Percentiles rank a stretch among this genome's conserved stretches.
These are phyloP conservation scores for Brachyalestes nurse DNA, from an alignment of 2,797 vertebrate genomes.

Conservation along the genomic window DNA sequence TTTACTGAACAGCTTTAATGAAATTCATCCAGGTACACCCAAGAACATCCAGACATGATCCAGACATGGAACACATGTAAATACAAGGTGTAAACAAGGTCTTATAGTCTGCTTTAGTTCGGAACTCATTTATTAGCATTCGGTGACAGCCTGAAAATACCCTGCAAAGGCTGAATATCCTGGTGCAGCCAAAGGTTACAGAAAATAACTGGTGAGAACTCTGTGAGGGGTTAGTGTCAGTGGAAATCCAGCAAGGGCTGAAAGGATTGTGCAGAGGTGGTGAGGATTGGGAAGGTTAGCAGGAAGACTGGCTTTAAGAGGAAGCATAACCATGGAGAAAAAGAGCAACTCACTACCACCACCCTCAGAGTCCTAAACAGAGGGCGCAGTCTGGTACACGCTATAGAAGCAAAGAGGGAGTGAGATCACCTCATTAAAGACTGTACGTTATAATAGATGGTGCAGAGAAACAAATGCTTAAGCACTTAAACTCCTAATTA, in stretches of 20 bases:
- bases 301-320: neutral
- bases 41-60: too few relatives aligned
- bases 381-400: neutral
- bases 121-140: neutral
- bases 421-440: neutral
- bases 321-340: conserved; percentile 19
- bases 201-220: neutral
- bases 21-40: too few relatives aligned
- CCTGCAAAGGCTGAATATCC: neutral
- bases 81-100: too few relatives aligned
- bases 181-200: neutral
- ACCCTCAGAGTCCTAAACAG: conserved; percentile 26
- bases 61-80: too few relatives aligned
- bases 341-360: conserved; percentile 13
- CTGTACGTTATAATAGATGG: conserved; percentile 6
- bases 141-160: neutral
- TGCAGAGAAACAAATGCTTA: neutral
- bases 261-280: neutral
- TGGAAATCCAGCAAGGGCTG: neutral
- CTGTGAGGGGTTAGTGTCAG: neutral
- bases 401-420: neutral
- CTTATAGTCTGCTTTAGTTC: neutral
- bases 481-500: neutral
- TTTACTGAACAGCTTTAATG: too few relatives aligned
- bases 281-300: neutral